Percentiles rank a stretch among this genome's conserved stretches.
phyloP scores from a whole-genome alignment of 2,113 vertebrate genomes.

The Plotosus lineatus region DNA sequence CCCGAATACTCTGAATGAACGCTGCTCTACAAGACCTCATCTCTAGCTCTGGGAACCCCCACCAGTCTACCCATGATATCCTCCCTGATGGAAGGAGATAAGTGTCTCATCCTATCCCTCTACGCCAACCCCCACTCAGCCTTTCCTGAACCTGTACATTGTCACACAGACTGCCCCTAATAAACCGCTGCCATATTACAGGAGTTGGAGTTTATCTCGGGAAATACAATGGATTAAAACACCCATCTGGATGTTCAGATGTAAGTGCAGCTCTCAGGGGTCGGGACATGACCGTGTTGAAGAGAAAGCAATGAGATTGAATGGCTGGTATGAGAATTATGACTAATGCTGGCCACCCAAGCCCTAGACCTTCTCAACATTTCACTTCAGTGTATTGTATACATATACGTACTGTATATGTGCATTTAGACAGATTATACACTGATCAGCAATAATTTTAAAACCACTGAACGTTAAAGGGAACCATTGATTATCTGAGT shows the following conservation, averaged over 20 bases:
- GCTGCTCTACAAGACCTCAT: constrained; percentile 49
- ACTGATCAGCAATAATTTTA: too few species aligned
- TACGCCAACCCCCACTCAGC: constrained; percentile 36
- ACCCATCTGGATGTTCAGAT: constrained; percentile 71
- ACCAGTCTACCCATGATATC: constrained; percentile 38
- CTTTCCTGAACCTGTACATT: constrained; percentile 71
- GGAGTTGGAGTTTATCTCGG: constrained; percentile 66
- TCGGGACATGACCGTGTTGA: constrained; percentile 40
- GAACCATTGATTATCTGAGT: too few species aligned
- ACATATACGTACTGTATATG: neutral
- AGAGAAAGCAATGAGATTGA: constrained; percentile 39
- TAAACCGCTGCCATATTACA: constrained; percentile 61
- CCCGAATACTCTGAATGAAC: neutral
- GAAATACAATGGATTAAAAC: constrained; percentile 72
- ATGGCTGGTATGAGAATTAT: constrained; percentile 41
- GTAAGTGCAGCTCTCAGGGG: constrained; percentile 54
- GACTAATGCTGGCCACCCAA: neutral
- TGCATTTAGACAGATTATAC: too few species aligned
- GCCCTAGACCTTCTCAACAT: neutral
- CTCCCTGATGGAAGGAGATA: constrained; percentile 61
- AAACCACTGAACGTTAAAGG: too few species aligned
- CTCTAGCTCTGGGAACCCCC: constrained; percentile 52
- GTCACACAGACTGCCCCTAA: constrained; percentile 62
- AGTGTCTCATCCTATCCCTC: constrained; percentile 50
- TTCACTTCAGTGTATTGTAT: neutral